Evolutionary conservation across 1,140 invertebrate species (phyloP).

Genomic region (Camponotus floridanus): DNA sequence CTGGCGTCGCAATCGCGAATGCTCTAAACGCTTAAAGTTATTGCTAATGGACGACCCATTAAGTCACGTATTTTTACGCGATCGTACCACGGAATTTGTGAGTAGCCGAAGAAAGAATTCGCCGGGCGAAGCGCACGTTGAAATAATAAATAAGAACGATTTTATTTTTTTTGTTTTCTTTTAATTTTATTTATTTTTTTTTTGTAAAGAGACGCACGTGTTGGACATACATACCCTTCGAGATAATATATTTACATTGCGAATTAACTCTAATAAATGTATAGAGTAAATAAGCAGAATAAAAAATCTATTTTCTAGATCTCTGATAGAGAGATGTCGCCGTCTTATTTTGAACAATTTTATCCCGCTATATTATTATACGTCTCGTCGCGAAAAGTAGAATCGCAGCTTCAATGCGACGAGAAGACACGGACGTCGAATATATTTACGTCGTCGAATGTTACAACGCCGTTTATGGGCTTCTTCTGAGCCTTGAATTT

Average conservation of each 20-base stretch:
- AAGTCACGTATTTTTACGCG: neutral
- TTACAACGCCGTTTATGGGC: neutral
- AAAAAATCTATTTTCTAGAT: neutral
- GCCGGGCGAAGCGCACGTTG: neutral
- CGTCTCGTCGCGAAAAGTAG: neutral
- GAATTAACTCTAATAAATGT: neutral
- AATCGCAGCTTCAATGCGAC: neutral
- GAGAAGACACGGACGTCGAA: neutral
- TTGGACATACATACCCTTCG: neutral
- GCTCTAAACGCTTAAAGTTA: neutral
- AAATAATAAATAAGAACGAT: neutral
- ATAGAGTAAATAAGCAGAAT: neutral
- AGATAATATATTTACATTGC: conserved; percentile 4
- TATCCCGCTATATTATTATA: neutral
- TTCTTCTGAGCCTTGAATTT: neutral
- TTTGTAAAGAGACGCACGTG: too few relatives aligned
- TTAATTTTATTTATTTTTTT: too few relatives aligned
- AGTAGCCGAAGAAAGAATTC: neutral
- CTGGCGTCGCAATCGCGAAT: conserved; percentile 27
- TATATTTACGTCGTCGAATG: neutral
- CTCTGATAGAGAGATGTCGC: neutral
- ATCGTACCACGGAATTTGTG: neutral
- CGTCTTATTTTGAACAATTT: neutral
- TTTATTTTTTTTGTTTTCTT: too few relatives aligned
- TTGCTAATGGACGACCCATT: conserved; percentile 20